phyloP scores from a whole-genome alignment of 2,888 invertebrate species.

The Drosophila rellima region DNA sequence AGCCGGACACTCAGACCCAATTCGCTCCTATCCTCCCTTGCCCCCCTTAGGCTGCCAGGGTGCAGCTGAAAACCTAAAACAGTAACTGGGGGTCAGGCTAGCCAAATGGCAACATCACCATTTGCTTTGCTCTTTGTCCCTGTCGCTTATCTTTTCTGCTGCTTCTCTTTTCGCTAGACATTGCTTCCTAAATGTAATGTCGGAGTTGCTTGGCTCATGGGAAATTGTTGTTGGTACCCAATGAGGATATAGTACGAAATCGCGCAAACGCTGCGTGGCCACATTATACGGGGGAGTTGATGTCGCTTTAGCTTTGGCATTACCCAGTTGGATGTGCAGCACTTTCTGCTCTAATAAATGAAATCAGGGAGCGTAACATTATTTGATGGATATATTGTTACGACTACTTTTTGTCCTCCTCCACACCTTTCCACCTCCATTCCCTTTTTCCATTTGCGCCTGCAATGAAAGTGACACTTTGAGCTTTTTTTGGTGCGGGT shows the following conservation, averaged over 20 bases:
- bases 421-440: not conserved
- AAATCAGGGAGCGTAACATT: constrained; percentile 84
- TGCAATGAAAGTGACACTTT: constrained; percentile 25
- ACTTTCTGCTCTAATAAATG: constrained; percentile 84
- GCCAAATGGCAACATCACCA: constrained; percentile 27
- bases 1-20: constrained; percentile 10
- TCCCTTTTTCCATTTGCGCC: not conserved
- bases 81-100: constrained; percentile 26
- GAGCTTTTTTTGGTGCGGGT: constrained; percentile 27
- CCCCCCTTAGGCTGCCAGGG: not conserved
- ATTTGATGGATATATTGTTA: constrained; percentile 82
- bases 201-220: constrained; percentile 65
- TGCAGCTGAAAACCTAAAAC: constrained; percentile 24
- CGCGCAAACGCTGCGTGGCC: constrained; percentile 69
- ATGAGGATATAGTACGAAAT: constrained; percentile 35
- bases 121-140: constrained; percentile 9
- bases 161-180: constrained; percentile 58
- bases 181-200: constrained; percentile 74
- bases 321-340: constrained; percentile 63
- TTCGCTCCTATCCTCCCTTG: not conserved
- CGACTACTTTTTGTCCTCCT: constrained; percentile 45
- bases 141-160: constrained; percentile 10
- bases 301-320: constrained; percentile 24
- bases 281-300: constrained; percentile 9
- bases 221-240: constrained; percentile 53